A percentile compares a stretch with the other conserved stretches of the same genome.
Conservation (phyloP, 2,113 vertebrate species). For the Alexandromys fortis region DNA sequence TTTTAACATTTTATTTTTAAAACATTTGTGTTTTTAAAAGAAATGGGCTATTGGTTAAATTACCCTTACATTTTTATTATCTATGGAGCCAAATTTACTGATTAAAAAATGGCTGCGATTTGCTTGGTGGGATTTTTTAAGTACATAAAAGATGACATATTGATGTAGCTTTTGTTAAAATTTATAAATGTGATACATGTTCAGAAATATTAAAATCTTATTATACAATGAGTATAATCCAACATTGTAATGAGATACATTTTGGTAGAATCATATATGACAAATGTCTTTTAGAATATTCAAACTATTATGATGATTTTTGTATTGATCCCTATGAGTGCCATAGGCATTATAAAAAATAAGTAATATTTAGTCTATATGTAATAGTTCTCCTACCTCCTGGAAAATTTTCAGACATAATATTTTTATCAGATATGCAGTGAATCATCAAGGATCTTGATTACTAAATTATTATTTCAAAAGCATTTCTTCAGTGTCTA, state of each 20-base stretch:
- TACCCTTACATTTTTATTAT: background rate
- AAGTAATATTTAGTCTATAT: background rate
- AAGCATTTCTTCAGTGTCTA: conserved; percentile 9
- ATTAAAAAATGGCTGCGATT: background rate
- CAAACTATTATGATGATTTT: background rate
- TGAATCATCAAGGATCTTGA: background rate
- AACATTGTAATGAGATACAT: background rate
- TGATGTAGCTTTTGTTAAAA: background rate
- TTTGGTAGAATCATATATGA: background rate
- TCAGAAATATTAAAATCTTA: background rate
- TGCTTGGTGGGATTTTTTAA: background rate
- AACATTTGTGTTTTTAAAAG: background rate
- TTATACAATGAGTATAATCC: background rate
- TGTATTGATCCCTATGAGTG: background rate
- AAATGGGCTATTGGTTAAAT: background rate
- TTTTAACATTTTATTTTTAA: conserved; percentile 17
- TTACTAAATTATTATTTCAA: background rate
- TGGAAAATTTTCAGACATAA: background rate
- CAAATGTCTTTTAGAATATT: background rate
- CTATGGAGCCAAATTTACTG: background rate
- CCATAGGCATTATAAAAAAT: background rate
- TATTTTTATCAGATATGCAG: background rate
- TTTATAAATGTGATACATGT: conserved; percentile 22
- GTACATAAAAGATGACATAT: background rate
- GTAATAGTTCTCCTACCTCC: background rate